A percentile compares a stretch with the other conserved stretches of the same genome.
phyloP scores from a whole-genome alignment of 1,140 invertebrate species.

The Mycetomoellerius zeteki region DNA sequence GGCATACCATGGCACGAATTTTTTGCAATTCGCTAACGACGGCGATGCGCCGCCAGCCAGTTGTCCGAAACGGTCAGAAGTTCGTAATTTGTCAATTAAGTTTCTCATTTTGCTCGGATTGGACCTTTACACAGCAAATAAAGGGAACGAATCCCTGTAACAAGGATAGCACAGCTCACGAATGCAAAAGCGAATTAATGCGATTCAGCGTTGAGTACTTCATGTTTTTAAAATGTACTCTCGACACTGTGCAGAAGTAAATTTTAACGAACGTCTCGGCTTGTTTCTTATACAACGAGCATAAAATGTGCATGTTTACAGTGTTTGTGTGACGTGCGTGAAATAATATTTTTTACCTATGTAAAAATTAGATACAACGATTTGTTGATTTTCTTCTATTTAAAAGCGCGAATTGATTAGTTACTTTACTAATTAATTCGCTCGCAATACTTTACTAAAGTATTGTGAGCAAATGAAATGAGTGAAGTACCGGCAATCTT shows the following conservation, averaged over 20 bases:
- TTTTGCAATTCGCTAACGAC: background rate
- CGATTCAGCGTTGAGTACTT: background rate
- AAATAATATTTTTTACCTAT: conserved; percentile 8
- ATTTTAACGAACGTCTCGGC: conserved; percentile 4
- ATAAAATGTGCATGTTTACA: background rate
- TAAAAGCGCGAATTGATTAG: background rate
- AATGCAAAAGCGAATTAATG: background rate
- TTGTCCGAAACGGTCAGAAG: background rate
- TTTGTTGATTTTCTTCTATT: background rate
- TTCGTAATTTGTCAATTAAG: conserved; percentile 31
- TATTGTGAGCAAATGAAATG: background rate
- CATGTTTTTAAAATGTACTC: conserved; percentile 3
- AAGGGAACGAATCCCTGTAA: background rate
- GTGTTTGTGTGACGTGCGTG: background rate
- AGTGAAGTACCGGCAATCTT: background rate
- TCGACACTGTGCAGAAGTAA: background rate
- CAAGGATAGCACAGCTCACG: background rate
- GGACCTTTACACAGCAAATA: conserved; percentile 14
- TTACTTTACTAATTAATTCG: background rate
- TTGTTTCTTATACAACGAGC: background rate
- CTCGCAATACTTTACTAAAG: background rate
- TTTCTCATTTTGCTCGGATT: conserved; percentile 7
- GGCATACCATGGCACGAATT: background rate
- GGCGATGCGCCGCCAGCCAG: background rate
- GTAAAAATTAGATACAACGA: background rate